These are phyloP conservation scores for Anguilla rostrata DNA, from an alignment of 2,113 vertebrate species.

Conservation along the genomic window DNA sequence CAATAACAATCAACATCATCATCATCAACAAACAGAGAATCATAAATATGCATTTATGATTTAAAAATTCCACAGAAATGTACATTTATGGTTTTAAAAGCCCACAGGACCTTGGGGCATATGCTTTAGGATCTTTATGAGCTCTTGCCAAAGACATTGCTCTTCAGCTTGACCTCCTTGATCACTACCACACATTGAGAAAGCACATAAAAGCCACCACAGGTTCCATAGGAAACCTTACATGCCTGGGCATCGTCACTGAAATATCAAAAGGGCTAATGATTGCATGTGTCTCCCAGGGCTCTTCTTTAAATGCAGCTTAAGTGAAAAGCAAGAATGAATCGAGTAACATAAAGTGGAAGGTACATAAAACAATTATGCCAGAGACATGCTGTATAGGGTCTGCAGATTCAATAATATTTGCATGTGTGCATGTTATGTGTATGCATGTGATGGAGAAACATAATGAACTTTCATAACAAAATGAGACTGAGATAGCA, in stretches of 20 bases:
- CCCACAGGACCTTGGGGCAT: constrained; percentile 41
- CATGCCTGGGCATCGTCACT: constrained; percentile 40
- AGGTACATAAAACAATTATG: not conserved
- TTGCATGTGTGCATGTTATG: constrained; percentile 17
- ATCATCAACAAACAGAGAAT: constrained; percentile 16
- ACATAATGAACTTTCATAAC: not conserved
- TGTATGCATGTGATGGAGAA: not conserved
- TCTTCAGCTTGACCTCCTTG: constrained; percentile 53
- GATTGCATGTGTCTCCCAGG: constrained; percentile 44
- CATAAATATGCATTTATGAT: constrained; percentile 47
- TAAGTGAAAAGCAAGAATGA: constrained; percentile 43
- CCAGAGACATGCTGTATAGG: not conserved
- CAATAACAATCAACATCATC: too few species aligned
- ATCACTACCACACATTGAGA: constrained; percentile 51
- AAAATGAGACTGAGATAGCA: not conserved
- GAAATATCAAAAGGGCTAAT: constrained; percentile 58
- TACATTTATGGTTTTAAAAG: constrained; percentile 50
- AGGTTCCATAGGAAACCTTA: constrained; percentile 16
- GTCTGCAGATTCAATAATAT: not conserved
- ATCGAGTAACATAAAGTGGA: not conserved
- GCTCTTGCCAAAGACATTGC: constrained; percentile 51
- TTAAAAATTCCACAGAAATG: constrained; percentile 40
- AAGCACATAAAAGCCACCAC: constrained; percentile 28
- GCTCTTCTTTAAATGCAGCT: constrained; percentile 31
- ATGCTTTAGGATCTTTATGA: constrained; percentile 29